Evolutionary conservation across 1,140 invertebrate genomes (phyloP).

Genomic region (Bathynomus jamesi): DNA sequence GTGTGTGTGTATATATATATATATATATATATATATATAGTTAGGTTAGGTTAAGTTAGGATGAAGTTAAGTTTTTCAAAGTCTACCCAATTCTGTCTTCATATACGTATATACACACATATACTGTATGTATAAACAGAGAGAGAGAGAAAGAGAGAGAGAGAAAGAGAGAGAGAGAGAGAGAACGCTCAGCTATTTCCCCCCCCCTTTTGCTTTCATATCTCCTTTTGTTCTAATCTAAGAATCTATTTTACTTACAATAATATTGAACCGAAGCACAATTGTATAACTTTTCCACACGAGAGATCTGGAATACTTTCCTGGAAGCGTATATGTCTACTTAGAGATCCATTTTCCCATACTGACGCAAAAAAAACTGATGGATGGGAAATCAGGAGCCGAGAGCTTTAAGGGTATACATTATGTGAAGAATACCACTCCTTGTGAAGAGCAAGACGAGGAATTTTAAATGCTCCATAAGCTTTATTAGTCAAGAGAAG

Average conservation of each 20-base stretch:
- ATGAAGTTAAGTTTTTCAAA: too few species aligned
- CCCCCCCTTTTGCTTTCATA: too few species aligned
- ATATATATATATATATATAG: neutral
- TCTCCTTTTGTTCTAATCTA: neutral
- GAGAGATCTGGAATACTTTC: neutral
- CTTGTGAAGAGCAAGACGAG: neutral
- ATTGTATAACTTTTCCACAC: neutral
- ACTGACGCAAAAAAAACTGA: neutral
- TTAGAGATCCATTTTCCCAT: neutral
- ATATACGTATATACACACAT: neutral
- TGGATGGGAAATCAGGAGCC: neutral
- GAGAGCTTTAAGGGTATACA: neutral
- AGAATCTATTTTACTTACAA: neutral
- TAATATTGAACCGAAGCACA: neutral
- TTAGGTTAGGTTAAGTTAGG: too few species aligned
- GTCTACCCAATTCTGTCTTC: too few species aligned
- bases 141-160: too few species aligned
- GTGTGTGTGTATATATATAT: neutral
- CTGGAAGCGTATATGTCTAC: neutral
- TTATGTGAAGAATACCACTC: too few species aligned
- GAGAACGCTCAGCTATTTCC: too few species aligned
- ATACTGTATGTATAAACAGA: neutral
- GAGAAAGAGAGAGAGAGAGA: too few species aligned
- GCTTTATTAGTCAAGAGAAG: neutral
- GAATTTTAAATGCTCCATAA: neutral